Evolutionary conservation across 2,113 vertebrate genomes (phyloP).

Genomic region (Hippolais icterina): DNA sequence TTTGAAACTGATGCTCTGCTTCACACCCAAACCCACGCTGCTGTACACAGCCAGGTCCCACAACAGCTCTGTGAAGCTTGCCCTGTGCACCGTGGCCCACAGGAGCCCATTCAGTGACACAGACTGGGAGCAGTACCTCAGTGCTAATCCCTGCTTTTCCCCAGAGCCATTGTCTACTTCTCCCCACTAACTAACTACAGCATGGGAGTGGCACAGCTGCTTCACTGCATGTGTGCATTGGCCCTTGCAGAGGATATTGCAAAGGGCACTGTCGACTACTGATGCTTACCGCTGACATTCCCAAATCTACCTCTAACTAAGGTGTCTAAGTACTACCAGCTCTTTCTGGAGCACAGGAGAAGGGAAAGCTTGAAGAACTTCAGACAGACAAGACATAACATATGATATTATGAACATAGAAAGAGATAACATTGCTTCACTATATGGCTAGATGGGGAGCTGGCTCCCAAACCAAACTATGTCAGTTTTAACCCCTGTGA

Average conservation of each 20-base stretch:
- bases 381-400: neutral
- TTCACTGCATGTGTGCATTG: rapidly evolving
- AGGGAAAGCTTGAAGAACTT: neutral
- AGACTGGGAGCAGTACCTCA: rapidly evolving
- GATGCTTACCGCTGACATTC: neutral
- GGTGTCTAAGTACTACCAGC: neutral
- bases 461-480: neutral
- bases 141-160: neutral
- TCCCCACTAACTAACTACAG: rapidly evolving
- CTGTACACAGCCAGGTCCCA: rapidly evolving
- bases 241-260: rapidly evolving
- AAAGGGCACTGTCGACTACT: neutral
- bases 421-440: neutral
- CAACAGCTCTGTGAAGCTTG: neutral
- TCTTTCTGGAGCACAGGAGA: neutral
- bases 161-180: rapidly evolving
- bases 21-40: neutral
- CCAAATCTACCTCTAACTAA: neutral
- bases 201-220: neutral
- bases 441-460: neutral
- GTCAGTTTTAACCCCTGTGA: neutral
- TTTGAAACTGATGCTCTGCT: neutral
- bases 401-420: neutral
- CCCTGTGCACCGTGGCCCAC: rapidly evolving
- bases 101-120: rapidly evolving